These are phyloP conservation scores for Gobius niger DNA, from an alignment of 2,113 vertebrate genomes.

Conservation along the genomic window DNA sequence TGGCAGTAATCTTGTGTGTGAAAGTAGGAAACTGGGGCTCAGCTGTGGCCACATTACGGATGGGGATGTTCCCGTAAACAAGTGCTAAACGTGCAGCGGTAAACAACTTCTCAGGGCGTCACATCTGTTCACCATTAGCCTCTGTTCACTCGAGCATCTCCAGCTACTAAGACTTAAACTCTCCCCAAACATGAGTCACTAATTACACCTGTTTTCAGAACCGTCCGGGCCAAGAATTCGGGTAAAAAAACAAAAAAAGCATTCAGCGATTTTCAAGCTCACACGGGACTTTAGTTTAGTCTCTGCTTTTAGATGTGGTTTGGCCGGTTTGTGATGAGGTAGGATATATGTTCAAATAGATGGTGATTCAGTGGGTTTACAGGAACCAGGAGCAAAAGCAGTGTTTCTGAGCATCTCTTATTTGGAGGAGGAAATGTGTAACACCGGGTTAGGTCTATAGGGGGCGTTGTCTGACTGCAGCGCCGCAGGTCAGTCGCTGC, in stretches of 20 bases:
- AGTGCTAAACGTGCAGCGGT: slow-evolving; percentile 10
- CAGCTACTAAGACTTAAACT: slow-evolving; percentile 4
- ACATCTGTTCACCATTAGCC: slow-evolving; percentile 44
- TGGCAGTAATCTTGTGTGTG: not conserved
- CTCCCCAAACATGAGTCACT: slow-evolving; percentile 28
- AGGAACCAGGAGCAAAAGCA: slow-evolving; percentile 47
- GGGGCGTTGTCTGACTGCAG: slow-evolving; percentile 27
- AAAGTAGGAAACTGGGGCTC: slow-evolving; percentile 4
- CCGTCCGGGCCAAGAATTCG: slow-evolving; percentile 1
- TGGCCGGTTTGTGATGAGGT: slow-evolving; percentile 23
- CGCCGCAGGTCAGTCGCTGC: not conserved
- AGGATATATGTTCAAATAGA: not conserved
- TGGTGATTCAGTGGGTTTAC: slow-evolving; percentile 25
- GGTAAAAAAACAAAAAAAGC: slow-evolving; percentile 2
- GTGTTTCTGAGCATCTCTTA: slow-evolving; percentile 15
- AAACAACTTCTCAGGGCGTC: slow-evolving; percentile 36
- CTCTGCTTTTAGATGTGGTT: slow-evolving; percentile 13
- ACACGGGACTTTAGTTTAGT: not conserved
- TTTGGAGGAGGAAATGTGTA: slow-evolving; percentile 1
- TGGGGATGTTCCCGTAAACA: slow-evolving; percentile 43
- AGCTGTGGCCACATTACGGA: slow-evolving; percentile 19
- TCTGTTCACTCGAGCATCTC: not conserved
- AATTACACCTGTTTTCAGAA: slow-evolving; percentile 41
- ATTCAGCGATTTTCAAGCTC: slow-evolving; percentile 29
- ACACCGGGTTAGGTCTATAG: not conserved